phyloP scores from a whole-genome alignment of 2,888 invertebrate genomes.

The Cantharis rustica region DNA sequence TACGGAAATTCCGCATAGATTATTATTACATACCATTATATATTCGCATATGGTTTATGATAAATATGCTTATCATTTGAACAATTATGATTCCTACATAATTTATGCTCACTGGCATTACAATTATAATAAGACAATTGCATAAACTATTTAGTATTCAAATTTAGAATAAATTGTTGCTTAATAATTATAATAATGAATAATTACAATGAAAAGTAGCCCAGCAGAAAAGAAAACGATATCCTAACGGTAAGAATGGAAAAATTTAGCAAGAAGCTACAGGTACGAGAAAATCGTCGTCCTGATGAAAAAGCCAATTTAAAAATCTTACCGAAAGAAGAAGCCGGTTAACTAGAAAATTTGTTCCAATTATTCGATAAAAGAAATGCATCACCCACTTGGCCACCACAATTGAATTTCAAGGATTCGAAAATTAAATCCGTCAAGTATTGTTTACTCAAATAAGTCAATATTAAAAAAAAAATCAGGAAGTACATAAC shows the following conservation, averaged over 20 bases:
- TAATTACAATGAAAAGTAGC: not conserved
- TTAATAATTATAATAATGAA: not conserved
- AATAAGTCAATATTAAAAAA: not conserved
- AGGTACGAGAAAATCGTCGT: not conserved
- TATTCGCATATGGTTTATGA: not conserved
- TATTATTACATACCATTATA: not conserved
- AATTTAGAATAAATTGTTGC: not conserved
- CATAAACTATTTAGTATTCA: not conserved
- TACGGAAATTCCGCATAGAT: not conserved
- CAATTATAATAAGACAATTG: not conserved
- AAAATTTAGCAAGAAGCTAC: not conserved
- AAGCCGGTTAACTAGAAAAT: not conserved
- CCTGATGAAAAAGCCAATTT: not conserved
- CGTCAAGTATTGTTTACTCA: not conserved
- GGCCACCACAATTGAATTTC: not conserved
- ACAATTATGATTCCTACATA: not conserved
- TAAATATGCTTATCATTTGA: not conserved
- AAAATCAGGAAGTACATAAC: not conserved
- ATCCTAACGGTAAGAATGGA: no score
- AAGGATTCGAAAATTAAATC: not conserved
- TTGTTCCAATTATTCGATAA: not conserved
- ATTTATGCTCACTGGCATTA: not conserved
- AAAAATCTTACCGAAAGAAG: not conserved
- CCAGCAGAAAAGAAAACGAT: not conserved
- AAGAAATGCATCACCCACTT: not conserved